Evolutionary conservation across 2,888 invertebrate species (phyloP).

Genomic region (Heliconius ethilla): DNA sequence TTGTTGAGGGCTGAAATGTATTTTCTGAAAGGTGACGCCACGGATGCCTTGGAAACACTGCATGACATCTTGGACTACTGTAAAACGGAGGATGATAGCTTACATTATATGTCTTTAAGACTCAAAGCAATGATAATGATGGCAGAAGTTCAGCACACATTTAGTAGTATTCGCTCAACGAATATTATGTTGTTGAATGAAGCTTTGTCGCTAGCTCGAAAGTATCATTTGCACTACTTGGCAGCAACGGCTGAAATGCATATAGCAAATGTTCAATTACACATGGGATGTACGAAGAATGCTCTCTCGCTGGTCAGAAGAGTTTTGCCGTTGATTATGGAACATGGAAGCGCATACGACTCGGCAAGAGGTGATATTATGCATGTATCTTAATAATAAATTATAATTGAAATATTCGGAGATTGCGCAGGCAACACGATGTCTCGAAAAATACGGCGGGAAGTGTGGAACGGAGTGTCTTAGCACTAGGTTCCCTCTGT

Average conservation of each 20-base stretch:
- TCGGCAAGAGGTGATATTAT: conserved; percentile 84
- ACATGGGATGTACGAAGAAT: conserved; percentile 89
- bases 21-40: conserved; percentile 78
- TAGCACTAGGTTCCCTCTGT: no score
- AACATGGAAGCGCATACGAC: conserved; percentile 91
- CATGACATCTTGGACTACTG: conserved; percentile 79
- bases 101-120: conserved; percentile 79
- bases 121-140: conserved; percentile 86
- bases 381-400: background rate
- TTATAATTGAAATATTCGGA: background rate
- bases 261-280: conserved; percentile 88
- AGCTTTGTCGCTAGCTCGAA: conserved; percentile 88
- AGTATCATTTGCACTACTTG: conserved; percentile 89
- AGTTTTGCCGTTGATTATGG: conserved; percentile 86
- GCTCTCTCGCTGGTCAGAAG: conserved; percentile 87
- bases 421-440: no score
- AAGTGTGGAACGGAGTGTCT: no score
- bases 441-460: no score
- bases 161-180: conserved; percentile 79
- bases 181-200: conserved; percentile 84
- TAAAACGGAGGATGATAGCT: conserved; percentile 76
- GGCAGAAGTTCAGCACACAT: conserved; percentile 84
- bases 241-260: conserved; percentile 89
- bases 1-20: conserved; percentile 81
- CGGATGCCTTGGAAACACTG: conserved; percentile 72